These are phyloP conservation scores for Scaptomyza tumidula DNA, from an alignment of 2,888 invertebrate genomes.

Conservation along the genomic window DNA sequence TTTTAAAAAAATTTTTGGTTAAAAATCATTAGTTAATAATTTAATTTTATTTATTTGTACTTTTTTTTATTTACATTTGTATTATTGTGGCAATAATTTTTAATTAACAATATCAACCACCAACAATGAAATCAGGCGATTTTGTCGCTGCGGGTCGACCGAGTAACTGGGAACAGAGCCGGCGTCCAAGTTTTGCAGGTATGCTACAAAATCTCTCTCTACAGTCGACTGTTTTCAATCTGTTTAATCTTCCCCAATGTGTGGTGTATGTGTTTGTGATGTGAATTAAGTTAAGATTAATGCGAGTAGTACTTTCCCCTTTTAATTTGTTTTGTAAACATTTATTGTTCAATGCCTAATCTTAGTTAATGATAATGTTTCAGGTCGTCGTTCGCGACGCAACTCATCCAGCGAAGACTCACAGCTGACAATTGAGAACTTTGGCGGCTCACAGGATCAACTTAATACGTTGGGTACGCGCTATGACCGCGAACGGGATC, in stretches of 20 bases:
- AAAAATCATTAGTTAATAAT: constrained; percentile 8
- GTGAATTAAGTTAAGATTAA: constrained; percentile 30
- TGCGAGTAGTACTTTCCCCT: neutral
- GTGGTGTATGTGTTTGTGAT: constrained; percentile 32
- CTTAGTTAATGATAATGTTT: constrained; percentile 22
- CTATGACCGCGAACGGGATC: constrained; percentile 87
- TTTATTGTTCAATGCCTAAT: too few relatives aligned
- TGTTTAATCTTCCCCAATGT: constrained; percentile 1
- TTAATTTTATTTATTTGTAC: constrained; percentile 1
- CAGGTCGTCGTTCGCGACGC: constrained; percentile 91
- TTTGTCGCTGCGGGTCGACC: constrained; percentile 92
- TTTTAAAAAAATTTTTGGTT: neutral
- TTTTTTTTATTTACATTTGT: constrained; percentile 22
- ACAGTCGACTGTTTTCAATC: constrained; percentile 33
- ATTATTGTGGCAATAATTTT: constrained; percentile 37
- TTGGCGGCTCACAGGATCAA: constrained; percentile 96
- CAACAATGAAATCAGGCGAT: constrained; percentile 73
- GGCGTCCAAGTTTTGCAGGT: constrained; percentile 91
- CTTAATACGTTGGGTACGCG: constrained; percentile 91
- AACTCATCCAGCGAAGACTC: constrained; percentile 94
- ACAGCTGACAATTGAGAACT: constrained; percentile 95
- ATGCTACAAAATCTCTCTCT: constrained; percentile 49
- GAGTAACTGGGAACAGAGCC: constrained; percentile 92
- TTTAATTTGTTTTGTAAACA: neutral
- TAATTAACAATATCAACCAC: constrained; percentile 38